Evolutionary conservation across 2,888 invertebrate species (phyloP).

Genomic region (Mallateleia sp.): DNA sequence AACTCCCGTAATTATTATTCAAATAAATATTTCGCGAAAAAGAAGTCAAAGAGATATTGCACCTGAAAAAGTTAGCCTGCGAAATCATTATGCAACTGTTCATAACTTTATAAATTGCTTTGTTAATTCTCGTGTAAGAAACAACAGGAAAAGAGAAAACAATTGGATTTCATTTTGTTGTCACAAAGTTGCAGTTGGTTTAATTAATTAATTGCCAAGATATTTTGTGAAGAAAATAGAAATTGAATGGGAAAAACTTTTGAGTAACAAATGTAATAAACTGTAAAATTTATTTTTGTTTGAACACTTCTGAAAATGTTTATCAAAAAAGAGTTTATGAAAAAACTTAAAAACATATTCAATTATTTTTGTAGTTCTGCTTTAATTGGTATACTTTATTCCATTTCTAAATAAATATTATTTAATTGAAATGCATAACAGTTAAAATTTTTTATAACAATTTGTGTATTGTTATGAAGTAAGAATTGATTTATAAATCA

Average conservation of each 20-base stretch:
- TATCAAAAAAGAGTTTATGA: no score
- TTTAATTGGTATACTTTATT: no score
- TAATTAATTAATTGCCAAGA: conserved; percentile 17
- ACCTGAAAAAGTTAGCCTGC: background rate
- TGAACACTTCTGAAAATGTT: background rate
- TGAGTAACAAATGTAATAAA: background rate
- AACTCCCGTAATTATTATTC: background rate
- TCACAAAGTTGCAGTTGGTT: background rate
- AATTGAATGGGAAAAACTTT: background rate
- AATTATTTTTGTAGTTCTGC: no score
- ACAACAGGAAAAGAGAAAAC: background rate
- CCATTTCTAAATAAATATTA: no score
- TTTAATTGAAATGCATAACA: no score
- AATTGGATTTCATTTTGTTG: conserved; percentile 8
- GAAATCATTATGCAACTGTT: conserved; percentile 9
- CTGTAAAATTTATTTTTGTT: background rate
- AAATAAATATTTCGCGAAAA: background rate
- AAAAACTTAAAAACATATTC: no score
- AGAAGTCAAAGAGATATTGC: background rate
- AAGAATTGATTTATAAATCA: no score
- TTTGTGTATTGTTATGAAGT: no score
- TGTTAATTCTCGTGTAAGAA: conserved; percentile 14
- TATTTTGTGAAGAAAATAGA: background rate
- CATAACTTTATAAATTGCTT: conserved; percentile 14
- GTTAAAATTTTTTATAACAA: no score